phyloP scores from a whole-genome alignment of 2,888 invertebrate genomes.

The Agrochola litura region DNA sequence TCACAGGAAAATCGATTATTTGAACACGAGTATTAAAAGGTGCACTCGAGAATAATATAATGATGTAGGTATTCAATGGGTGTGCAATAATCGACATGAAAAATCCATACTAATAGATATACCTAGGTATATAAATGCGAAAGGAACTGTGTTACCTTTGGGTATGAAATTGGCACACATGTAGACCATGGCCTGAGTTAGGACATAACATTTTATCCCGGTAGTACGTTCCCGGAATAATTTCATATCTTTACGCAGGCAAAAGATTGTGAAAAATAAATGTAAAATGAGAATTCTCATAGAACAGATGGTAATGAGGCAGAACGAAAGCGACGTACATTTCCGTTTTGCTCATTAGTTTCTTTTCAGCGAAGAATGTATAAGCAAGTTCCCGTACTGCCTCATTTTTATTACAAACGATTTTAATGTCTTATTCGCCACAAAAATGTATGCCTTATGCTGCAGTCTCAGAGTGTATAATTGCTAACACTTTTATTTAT shows the following conservation, averaged over 20 bases:
- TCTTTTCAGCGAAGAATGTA: slow-evolving; percentile 37
- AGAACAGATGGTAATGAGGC: slow-evolving; percentile 34
- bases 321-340: slow-evolving; percentile 17
- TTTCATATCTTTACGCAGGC: too few relatives aligned
- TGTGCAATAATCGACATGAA: background rate
- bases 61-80: background rate
- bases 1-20: background rate
- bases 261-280: background rate
- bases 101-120: background rate
- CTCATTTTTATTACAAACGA: background rate
- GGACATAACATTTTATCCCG: background rate
- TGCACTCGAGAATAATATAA: background rate
- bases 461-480: background rate
- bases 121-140: background rate
- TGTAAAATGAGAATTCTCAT: background rate
- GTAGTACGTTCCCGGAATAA: too few relatives aligned
- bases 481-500: background rate
- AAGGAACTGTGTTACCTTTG: background rate
- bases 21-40: background rate
- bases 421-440: background rate
- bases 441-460: background rate
- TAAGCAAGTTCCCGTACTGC: background rate
- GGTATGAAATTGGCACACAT: background rate
- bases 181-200: background rate
- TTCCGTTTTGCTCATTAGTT: slow-evolving; percentile 42